Conservation (phyloP, 2,797 vertebrate species). For the Tinamus major region DNA sequence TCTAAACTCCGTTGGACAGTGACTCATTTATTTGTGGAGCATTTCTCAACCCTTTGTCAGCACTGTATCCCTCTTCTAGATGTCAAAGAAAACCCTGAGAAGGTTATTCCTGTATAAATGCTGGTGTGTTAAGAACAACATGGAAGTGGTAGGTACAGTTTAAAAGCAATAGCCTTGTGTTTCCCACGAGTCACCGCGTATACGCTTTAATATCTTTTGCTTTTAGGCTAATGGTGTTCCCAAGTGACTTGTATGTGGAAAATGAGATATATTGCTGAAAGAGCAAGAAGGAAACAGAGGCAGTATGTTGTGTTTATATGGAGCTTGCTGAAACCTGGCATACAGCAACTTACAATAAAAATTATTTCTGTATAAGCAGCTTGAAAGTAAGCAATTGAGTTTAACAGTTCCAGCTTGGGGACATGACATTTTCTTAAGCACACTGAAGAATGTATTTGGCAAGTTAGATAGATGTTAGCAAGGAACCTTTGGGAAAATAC, state of each 20-base stretch:
- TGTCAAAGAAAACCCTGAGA: background rate
- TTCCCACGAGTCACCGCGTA: background rate
- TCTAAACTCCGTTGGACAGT: background rate
- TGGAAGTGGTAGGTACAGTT: background rate
- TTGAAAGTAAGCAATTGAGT: conserved; percentile 78
- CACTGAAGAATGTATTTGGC: background rate
- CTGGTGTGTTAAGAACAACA: background rate
- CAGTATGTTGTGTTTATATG: conserved; percentile 82
- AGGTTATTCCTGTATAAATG: background rate
- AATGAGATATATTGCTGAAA: conserved; percentile 80
- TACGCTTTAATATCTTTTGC: background rate
- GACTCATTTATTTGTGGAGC: background rate
- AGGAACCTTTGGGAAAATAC: background rate
- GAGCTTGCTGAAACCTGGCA: conserved; percentile 85
- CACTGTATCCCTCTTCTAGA: background rate
- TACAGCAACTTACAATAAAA: conserved; percentile 81
- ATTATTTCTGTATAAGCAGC: conserved; percentile 85
- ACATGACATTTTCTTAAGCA: background rate
- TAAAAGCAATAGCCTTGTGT: background rate
- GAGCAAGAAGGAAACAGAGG: conserved; percentile 82
- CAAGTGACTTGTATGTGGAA: conserved; percentile 83
- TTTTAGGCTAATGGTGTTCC: conserved; percentile 81
- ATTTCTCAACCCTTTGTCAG: background rate
- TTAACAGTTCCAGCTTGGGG: background rate
- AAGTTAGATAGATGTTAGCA: background rate